Evolutionary conservation across 2,888 invertebrate genomes (phyloP), one percentile per base, ranked within the genome.

Genomic region (Melieria picta): DNA sequence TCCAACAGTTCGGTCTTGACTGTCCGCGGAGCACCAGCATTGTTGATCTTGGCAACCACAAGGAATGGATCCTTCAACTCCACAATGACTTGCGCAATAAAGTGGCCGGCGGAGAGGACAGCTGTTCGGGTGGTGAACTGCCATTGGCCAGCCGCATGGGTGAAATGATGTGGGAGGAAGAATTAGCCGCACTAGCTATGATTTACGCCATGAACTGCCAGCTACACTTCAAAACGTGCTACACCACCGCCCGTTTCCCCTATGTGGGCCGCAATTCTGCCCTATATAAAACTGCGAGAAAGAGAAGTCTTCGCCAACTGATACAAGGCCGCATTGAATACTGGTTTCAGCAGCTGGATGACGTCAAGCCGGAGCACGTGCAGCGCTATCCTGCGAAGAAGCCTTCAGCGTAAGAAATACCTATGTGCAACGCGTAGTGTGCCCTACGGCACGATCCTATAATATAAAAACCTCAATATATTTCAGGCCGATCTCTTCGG

Each of bases 241-340:
- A 62, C 75, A 82, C 80, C 7, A 84, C 83, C 4, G 77, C 76
- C 1, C 67, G 61, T 9, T 84, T 81, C 65, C 62, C 69, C 7
- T 80, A 75, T 69, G 61, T 82, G 10, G 84, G 84, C 0, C 84
- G 84, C 72, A 83, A 85, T 72, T 74, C 84, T 52, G 82, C 67
- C 42, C 68, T 48, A 48, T 61, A 75, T 11, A 73, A 76, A 71
- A 80, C 43, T 46, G n/a, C 70, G 73, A 77, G 65, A 42, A 67
- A 11, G 45, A 42, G 47, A 67, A 42, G 10, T 11, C 42, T 7
- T 60, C 9, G 16, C 30, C 6, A 55, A 55, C 9, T 60, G 11
- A 50, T 67, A 48, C 9, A 43, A 43, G 11, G 50, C 48, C 46
- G 48, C 11, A 60, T 50, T 13, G 6, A 48, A 42, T 30, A 7